These are phyloP conservation scores for Iselma pallidipennis DNA, from an alignment of 2,888 invertebrate genomes.

Conservation along the genomic window DNA sequence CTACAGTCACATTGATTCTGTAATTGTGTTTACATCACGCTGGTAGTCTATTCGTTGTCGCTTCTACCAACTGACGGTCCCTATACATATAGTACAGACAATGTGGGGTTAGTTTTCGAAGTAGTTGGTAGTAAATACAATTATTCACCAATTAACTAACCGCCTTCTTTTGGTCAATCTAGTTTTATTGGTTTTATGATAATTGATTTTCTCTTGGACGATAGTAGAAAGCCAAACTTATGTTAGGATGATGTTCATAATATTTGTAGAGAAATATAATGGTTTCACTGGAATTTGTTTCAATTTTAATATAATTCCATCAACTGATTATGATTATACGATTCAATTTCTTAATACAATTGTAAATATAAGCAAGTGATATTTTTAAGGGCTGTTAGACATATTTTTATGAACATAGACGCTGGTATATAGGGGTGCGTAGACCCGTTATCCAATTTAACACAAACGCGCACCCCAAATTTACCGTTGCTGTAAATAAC, in stretches of 20 bases:
- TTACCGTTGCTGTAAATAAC: conserved; percentile 56
- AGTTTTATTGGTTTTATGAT: conserved; percentile 19
- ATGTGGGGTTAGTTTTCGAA: conserved; percentile 43
- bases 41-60: conserved; percentile 25
- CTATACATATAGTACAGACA: conserved; percentile 37
- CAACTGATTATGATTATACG: background rate
- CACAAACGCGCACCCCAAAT: conserved; percentile 54
- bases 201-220: conserved; percentile 16
- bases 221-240: no score
- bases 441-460: conserved; percentile 52
- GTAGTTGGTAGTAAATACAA: conserved; percentile 32
- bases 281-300: no score
- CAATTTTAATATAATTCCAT: background rate
- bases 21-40: conserved; percentile 47
- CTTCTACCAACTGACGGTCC: conserved; percentile 40
- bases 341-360: background rate
- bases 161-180: conserved; percentile 25
- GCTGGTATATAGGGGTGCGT: conserved; percentile 30
- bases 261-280: no score
- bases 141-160: conserved; percentile 32
- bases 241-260: no score
- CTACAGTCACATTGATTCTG: conserved; percentile 43
- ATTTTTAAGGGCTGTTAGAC: conserved; percentile 10
- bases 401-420: conserved; percentile 43
- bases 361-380: conserved; percentile 1